Evolutionary conservation across 53 echinoderm and acorn worm genomes (phyloP), one percentile per base, ranked within the genome.

Genomic region (Arbacia lixula): DNA sequence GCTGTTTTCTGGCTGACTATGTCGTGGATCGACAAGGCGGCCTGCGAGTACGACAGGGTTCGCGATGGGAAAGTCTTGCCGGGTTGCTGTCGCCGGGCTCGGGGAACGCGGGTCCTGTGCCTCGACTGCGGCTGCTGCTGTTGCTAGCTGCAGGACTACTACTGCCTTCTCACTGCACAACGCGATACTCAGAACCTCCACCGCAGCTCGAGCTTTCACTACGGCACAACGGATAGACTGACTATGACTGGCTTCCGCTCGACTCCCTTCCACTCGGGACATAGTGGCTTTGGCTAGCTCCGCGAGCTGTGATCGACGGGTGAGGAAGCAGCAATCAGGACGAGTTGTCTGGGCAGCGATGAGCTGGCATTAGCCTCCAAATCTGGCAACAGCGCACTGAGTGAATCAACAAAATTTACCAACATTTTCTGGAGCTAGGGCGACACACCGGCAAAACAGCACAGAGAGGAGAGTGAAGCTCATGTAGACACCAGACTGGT

Each of bases 211-310:
- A 35, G 14, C 8, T 46, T 10, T 46, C 46, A n/a, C n/a, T n/a
- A 77, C 78, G 78, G 78, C 57, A 57, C 78, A 56, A 38, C 78
- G 36, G 76, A 56, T 77, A 60, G 57, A 77, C 39, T 77, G 78
- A 77, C 78, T 77, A 77, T 77, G 78, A 77, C 38, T 36, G 38
- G 58, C 78, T 77, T 77, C 78, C 78, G 78, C 60, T 77, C 37
- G 41, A 30, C 58, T 77, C 78, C 56, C 58, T 76, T 77, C 78
- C 78, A 77, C 78, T 40, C 41, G 57, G 78, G 25, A 77, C 78
- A 77, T 77, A 77, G 57, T 77, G 78, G 31, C 78, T n/a, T n/a
- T 77, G 78, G 60, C 78, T 77, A 77, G 78, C 78, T 56, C 78
- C 58, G 9, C 19, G 78, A 77, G 57, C 57, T 49, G 4, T 10